Percentiles rank a stretch among this genome's conserved stretches.
These are phyloP conservation scores for Nebria brevicollis DNA, from an alignment of 2,888 invertebrate species.

Conservation along the genomic window DNA sequence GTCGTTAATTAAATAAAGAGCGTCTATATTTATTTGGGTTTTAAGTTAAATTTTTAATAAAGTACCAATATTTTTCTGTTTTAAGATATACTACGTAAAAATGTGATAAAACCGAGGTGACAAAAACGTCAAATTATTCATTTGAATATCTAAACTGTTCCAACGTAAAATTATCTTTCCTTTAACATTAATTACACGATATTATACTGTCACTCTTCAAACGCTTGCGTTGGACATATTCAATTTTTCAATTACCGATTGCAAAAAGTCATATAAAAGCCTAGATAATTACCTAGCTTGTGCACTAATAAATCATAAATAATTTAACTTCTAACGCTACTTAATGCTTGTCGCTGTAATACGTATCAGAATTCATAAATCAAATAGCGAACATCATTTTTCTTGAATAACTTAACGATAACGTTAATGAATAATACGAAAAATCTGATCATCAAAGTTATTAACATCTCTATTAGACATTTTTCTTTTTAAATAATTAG, in stretches of 20 bases:
- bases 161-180: neutral
- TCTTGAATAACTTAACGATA: constrained; percentile 3
- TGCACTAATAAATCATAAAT: constrained; percentile 14
- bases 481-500: too few relatives aligned
- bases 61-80: too few relatives aligned
- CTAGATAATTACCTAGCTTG: constrained; percentile 14
- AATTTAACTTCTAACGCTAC: neutral
- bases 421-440: constrained; percentile 19
- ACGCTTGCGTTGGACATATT: neutral
- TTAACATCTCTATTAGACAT: too few relatives aligned
- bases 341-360: neutral
- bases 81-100: neutral
- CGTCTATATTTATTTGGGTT: too few relatives aligned
- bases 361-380: neutral
- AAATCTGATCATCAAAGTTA: neutral
- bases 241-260: constrained; percentile 18
- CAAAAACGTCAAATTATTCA: neutral
- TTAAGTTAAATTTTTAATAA: too few relatives aligned
- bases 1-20: too few relatives aligned
- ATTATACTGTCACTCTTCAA: constrained; percentile 11
- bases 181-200: constrained; percentile 3
- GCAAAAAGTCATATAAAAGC: neutral
- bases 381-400: constrained; percentile 7
- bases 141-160: neutral
- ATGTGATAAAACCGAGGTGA: neutral